Base-by-base conservation (phyloP, 2,888 invertebrate species). In the Mythimna lalbum region DNA sequence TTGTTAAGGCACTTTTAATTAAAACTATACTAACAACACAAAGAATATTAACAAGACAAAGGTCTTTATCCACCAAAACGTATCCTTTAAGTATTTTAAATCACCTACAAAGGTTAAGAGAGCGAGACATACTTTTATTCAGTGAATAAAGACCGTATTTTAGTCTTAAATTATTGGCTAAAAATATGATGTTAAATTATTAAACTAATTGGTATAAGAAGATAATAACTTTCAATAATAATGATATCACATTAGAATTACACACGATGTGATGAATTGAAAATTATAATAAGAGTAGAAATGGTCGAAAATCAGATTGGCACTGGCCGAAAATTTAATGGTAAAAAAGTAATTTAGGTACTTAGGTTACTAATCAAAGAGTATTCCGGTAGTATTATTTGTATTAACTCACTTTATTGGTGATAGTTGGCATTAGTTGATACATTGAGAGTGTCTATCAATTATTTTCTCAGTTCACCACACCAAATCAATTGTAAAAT, bases 161-260 rank as follows among this genome's bases (percentile, higher is more conserved):
- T 33, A 59, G 56, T 77, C 43, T 27, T 36, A 43, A 69, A 78
- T 73, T 78, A 80, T 82, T 69, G 83, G 62, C 82, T 82, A 73
- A 78, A 69, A 79, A 73, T 47, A 79, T 61, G 31, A 69, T 79
- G 67, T 59, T 82, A 82, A 79, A 78, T 69, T 53, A 75, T 61
- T 73, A 69, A 71, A 69, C 69, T 76, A 84, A 65, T 67, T 57
- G 68, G 67, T 73, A 67, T 17, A 73, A 56, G 62, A 59, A 74
- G 43, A 75, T 73, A 68, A 76, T 77, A 73, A 82, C 65, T 69
- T 73, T 79, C 59, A 73, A 78, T 76, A 82, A 77, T 76, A 73
- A 69, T 74, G 69, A 81, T 85, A 85, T 85, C 85, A 85, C 85
- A 86, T 84, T 73, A 80, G 72, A 85, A 73, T 80, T 84, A 83